Conservation (phyloP, 64 coral and sea anemone species). For the Actinia equina region DNA sequence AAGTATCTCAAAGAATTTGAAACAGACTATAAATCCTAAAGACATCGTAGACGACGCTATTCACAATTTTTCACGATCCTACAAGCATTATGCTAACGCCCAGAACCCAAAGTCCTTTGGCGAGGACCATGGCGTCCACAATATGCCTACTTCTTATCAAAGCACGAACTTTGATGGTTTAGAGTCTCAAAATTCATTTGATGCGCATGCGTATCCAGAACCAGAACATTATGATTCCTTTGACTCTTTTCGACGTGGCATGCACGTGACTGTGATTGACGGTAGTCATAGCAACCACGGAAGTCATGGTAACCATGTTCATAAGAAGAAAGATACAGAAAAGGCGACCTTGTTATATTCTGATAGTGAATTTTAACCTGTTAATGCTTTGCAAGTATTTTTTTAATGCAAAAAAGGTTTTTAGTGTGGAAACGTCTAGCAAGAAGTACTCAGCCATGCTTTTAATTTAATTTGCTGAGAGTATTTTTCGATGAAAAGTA, state of each 20-base stretch:
- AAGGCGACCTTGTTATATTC: constrained; percentile 81
- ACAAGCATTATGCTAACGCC: constrained; percentile 91
- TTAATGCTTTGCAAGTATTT: background rate
- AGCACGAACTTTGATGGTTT: constrained; percentile 49
- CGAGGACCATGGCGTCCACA: constrained; percentile 48
- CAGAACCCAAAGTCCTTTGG: constrained; percentile 57
- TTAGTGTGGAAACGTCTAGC: no score
- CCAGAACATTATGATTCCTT: constrained; percentile 6
- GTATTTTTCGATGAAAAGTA: no score
- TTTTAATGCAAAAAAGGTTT: no score
- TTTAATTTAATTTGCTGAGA: no score
- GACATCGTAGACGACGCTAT: constrained; percentile 97
- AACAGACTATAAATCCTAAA: constrained; percentile 96
- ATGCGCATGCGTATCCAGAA: background rate
- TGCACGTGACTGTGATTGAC: constrained; percentile 85
- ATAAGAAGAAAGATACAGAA: constrained; percentile 39
- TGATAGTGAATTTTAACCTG: constrained; percentile 76
- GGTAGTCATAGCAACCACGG: constrained; percentile 23
- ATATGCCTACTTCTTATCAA: constrained; percentile 48
- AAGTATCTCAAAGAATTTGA: constrained; percentile 91
- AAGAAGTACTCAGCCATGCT: no score
- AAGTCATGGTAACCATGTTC: constrained; percentile 25
- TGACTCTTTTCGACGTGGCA: constrained; percentile 68
- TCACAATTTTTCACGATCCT: constrained; percentile 95
- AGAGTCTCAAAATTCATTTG: background rate